Base-by-base conservation (phyloP, 2,888 invertebrate species). In the Eristalis tenax region DNA sequence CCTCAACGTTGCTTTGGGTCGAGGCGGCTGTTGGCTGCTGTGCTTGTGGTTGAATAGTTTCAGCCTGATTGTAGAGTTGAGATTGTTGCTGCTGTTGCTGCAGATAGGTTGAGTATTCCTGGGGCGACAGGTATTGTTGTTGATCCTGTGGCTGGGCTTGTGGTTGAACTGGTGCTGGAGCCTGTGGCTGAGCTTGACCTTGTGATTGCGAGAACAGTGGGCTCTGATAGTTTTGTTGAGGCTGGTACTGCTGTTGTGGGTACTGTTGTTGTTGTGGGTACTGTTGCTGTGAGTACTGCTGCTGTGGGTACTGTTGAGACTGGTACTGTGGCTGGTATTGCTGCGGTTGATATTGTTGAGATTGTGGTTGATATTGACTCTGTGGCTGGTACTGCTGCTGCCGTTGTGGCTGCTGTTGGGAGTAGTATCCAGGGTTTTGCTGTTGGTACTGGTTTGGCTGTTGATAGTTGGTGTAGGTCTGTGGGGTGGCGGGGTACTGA, bases 91-190 rank as follows among this genome's bases (percentile, higher is more conserved):
- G 91, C 69, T 91, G 91, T 40, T 90, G 90, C 80, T 91, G 91
- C 89, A 92, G 57, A 81, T 91, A 92, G 35, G 90, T 90, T 87
- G 91, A 89, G 73, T 90, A 90, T 15, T 90, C 83, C 22, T 89
- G 91, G 43, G 92, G 92, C 78, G 92, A 91, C 10, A 93, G 92
- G 77, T 92, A 93, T 80, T 92, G 93, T 73, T 91, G 87, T 56
- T 90, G 91, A 71, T 89, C 89, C 77, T 88, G 91, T 1, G 75
- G 66, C 23, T 75, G 81, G 11, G 87, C 26, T 22, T 75, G 69
- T 15, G 81, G 50, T 40, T 89, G 88, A 10, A 32, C 32, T 32
- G 32, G 32, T 5, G 32, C 32, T 32, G 32, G 32, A 1, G 76
- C 70, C 28, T 88, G 86, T 18, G 88, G 83, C 35, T 85, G 90